Base-by-base conservation (phyloP, 2,888 invertebrate species). In the Nasonia oneida region DNA sequence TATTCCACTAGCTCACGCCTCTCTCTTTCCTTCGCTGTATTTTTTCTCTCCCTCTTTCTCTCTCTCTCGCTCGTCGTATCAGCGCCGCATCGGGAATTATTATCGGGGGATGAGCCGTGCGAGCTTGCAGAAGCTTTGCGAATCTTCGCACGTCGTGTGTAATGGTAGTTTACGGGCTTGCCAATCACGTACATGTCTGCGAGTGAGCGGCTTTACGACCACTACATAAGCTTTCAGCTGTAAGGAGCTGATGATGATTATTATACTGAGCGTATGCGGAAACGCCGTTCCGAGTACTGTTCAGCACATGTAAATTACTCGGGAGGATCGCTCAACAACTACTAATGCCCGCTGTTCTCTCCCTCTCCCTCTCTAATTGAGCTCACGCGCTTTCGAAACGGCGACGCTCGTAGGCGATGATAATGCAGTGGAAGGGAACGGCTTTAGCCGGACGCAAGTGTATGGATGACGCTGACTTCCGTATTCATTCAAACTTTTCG, bases 201-300 rank as follows among this genome's bases (percentile, higher is more conserved):
- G 12, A 5, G 33, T 23, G 18, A n/a, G 64, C 23, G 8, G 64
- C 23, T 64, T 64, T 64, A 64, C 23, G 64, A 64, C 15, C 23
- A 23, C 10, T 64, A 64, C 29, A 18, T 53, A 53, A 53, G 53
- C 53, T 53, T 53, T 15, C 53, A 5, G 53, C 53, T 23, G 57
- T 61, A 61, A n/a, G 57, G 57, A 61, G 57, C n/a, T n/a, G 57
- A n/a, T n/a, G 57, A n/a, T n/a, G 23, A 61, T 61, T 61, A 61
- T 61, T 61, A 61, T 18, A 47, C 47, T 8, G 1, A 29, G 4
- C 6, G 53, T 10, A 29, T 29, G 29, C 29, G 57, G 6, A 61
- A 61, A 23, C 57, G n/a, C 6, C 57, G 3, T 53, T 53, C n/a
- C 57, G n/a, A n/a, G 8, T 8, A 0, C n/a, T n/a, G 57, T n/a